A percentile compares a stretch with the other conserved stretches of the same genome.
phyloP scores from a whole-genome alignment of 2,888 invertebrate genomes.

The Apocheima hispidaria region DNA sequence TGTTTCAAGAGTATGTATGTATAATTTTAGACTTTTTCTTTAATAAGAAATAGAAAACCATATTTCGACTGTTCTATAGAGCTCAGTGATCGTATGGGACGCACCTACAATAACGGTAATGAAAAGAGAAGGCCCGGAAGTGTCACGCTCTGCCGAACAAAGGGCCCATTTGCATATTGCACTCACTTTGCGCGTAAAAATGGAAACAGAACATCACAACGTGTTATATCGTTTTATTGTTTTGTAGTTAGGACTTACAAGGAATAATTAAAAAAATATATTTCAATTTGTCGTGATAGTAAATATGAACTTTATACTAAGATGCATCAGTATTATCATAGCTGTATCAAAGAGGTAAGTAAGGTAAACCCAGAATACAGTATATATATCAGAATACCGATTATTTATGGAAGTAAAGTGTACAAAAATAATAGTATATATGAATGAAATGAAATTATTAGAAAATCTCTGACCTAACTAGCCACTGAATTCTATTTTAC shows the following conservation, averaged over 20 bases:
- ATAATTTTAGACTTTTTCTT: too few relatives aligned
- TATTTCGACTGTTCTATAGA: not conserved
- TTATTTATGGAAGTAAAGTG: too few relatives aligned
- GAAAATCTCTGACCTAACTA: too few relatives aligned
- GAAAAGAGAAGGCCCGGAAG: slow-evolving; percentile 51
- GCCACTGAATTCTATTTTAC: too few relatives aligned
- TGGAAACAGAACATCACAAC: slow-evolving; percentile 37
- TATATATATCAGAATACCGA: too few relatives aligned
- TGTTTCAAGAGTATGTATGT: too few relatives aligned
- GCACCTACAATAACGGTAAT: slow-evolving; percentile 39
- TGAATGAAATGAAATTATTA: too few relatives aligned
- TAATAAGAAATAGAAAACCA: not conserved
- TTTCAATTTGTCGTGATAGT: not conserved
- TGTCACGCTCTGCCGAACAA: slow-evolving; percentile 48
- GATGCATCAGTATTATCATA: too few relatives aligned
- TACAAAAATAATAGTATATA: too few relatives aligned
- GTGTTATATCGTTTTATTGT: slow-evolving; percentile 28
- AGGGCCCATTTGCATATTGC: slow-evolving; percentile 60
- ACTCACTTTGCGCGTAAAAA: slow-evolving; percentile 44
- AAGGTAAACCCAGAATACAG: too few relatives aligned
- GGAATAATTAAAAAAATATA: not conserved
- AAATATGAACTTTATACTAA: not conserved
- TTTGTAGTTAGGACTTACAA: not conserved
- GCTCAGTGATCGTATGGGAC: not conserved
- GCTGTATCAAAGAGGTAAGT: too few relatives aligned